These are phyloP conservation scores for Xenopus laevis DNA, from an alignment of 2,113 vertebrate genomes.

Conservation along the genomic window DNA sequence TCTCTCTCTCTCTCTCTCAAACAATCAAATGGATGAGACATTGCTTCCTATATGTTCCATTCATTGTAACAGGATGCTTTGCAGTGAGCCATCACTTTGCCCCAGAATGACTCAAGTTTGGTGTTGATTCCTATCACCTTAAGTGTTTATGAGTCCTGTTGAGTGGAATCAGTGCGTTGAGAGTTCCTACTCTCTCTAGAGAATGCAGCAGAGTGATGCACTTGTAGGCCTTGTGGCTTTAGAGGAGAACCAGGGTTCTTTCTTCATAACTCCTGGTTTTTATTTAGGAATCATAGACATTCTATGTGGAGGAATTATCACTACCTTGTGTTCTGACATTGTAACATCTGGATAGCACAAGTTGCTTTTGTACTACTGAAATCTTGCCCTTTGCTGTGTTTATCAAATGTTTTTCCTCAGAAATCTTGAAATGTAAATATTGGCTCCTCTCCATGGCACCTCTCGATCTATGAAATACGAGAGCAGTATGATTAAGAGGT, in stretches of 20 bases:
- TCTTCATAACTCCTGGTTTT: background rate
- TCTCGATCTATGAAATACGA: background rate
- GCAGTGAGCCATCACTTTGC: no score
- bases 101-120: no score
- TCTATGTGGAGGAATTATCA: background rate
- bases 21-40: no score
- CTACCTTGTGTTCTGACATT: conserved; percentile 49
- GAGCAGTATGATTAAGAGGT: background rate
- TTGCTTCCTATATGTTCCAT: no score
- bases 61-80: no score
- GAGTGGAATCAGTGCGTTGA: no score
- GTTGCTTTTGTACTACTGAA: conserved; percentile 31
- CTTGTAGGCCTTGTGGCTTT: background rate
- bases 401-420: background rate
- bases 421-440: conserved; percentile 8
- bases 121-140: background rate
- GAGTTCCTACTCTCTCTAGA: no score
- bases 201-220: background rate
- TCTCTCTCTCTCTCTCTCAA: no score
- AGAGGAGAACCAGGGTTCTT: background rate
- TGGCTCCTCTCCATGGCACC: conserved; percentile 7
- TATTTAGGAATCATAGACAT: conserved; percentile 7
- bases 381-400: conserved; percentile 43
- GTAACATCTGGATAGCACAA: conserved; percentile 58
- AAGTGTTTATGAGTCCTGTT: background rate